Evolutionary conservation across 2,113 vertebrate species (phyloP).

Genomic region (Rhegmatorhina hoffmannsi): DNA sequence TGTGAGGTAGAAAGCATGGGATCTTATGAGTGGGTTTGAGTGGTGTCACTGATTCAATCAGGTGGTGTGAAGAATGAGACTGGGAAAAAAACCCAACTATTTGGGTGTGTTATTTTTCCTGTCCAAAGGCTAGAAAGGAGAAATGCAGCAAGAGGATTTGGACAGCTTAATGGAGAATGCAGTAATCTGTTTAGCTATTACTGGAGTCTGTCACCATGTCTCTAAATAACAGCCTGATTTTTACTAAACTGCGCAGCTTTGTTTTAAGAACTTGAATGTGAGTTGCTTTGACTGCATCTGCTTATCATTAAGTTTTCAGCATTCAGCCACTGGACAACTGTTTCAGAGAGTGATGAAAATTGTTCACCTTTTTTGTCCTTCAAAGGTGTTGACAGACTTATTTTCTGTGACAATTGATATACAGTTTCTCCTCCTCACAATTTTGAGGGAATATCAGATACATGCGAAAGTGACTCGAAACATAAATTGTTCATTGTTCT

Average conservation of each 20-base stretch:
- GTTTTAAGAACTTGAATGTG: background rate
- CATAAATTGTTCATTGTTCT: slow-evolving; percentile 40
- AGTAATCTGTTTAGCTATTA: background rate
- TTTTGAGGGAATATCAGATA: slow-evolving; percentile 32
- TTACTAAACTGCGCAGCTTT: slow-evolving; percentile 27
- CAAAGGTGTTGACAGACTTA: slow-evolving; percentile 40
- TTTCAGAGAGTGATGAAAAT: background rate
- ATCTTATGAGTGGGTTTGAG: background rate
- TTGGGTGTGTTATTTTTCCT: background rate
- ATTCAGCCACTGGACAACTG: background rate
- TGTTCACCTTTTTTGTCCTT: background rate
- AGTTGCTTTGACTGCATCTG: slow-evolving; percentile 3
- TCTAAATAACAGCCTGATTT: background rate
- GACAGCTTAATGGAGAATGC: background rate
- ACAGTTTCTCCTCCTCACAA: slow-evolving; percentile 50
- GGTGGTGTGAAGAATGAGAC: background rate
- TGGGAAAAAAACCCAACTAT: background rate
- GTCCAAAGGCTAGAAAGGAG: background rate
- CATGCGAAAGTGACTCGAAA: slow-evolving; percentile 9
- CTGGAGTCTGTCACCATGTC: background rate
- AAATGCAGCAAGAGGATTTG: background rate
- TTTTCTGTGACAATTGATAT: slow-evolving; percentile 59
- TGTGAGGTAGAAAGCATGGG: background rate
- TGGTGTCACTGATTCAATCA: background rate
- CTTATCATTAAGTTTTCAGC: slow-evolving; percentile 14